Base-by-base conservation (phyloP, 2,888 invertebrate genomes). In the Eupithecia abbreviata region DNA sequence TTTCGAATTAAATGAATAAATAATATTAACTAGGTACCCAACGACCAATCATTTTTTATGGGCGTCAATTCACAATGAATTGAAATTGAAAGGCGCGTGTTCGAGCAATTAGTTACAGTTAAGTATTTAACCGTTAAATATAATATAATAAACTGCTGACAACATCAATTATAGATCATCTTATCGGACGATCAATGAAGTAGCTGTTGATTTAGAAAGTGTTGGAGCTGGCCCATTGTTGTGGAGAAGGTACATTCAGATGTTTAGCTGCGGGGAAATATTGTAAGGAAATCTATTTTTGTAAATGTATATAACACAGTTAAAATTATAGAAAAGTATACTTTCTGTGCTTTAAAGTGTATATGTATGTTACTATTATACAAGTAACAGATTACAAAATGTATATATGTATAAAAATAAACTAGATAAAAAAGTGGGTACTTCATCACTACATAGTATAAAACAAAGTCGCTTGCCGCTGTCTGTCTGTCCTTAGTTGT, bases 91-190 rank as follows among this genome's bases (percentile, higher is more conserved):
- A 79, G 81, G 79, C 84, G 85, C 84, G 82, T 85, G 85, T 80
- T 84, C 80, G 81, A 82, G 75, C 83, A 85, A 89, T 88, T 87
- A 87, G 79, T 79, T 79, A 82, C 80, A 82, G 82, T 84, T 82
- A 84, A 79, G 74, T 81, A 77, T 82, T 79, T 82, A 84, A 82
- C 82, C 81, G 81, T 82, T 77, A 73, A 75, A 73, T 73, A 78
- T 76, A 71, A 75, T 73, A 77, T 75, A 75, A 78, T 76, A 78
- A 77, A 78, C 77, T 78, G 80, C 82, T 82, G 83, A 86, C 81
- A 79, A 80, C 80, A 79, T 85, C 81, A 86, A 87, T 86, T 84
- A 85, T 82, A 84, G 85, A 90, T 91, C 86, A 90, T 90, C 83
- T 84, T 83, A 88, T 86, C 85, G 83, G 80, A 80, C 82, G 77